Conservation (phyloP, 2,113 vertebrate species). For the Seriola dumerili region DNA sequence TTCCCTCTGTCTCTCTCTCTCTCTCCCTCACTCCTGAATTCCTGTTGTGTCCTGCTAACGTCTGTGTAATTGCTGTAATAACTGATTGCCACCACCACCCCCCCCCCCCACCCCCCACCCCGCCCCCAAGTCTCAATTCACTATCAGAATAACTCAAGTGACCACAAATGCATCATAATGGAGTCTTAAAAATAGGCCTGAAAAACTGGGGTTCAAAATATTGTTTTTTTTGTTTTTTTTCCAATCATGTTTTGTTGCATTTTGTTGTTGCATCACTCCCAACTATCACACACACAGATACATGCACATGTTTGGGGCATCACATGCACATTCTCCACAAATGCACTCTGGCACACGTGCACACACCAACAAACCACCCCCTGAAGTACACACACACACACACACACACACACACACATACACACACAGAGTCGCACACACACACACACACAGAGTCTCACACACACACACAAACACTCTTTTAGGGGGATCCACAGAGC, state of each 20-base stretch:
- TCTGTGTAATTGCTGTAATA: constrained; percentile 70
- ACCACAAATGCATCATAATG: not conserved
- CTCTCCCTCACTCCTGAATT: constrained; percentile 49
- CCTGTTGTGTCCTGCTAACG: constrained; percentile 51
- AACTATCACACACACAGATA: not conserved
- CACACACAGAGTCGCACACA: constrained; percentile 9
- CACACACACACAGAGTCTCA: constrained; percentile 9
- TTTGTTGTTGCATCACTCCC: not conserved
- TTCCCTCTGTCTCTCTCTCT: constrained; percentile 13
- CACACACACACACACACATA: constrained; percentile 32
- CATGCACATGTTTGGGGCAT: constrained; percentile 43
- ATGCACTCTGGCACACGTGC: constrained; percentile 10
- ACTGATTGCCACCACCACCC: constrained; percentile 53
- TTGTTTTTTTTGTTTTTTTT: not conserved
- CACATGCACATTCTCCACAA: constrained; percentile 35
- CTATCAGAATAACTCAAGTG: constrained; percentile 1
- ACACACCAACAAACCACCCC: constrained; percentile 47
- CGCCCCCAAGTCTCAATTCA: not conserved
- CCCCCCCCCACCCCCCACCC: not conserved
- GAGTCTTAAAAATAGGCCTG: not conserved
- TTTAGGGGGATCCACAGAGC: constrained; percentile 67
- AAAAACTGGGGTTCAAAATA: not conserved
- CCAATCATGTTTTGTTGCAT: not conserved
- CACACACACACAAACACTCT: constrained; percentile 37
- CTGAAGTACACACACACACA: constrained; percentile 50